These are phyloP conservation scores for Mamestra brassicae DNA, from an alignment of 2,888 invertebrate genomes.

Conservation along the genomic window DNA sequence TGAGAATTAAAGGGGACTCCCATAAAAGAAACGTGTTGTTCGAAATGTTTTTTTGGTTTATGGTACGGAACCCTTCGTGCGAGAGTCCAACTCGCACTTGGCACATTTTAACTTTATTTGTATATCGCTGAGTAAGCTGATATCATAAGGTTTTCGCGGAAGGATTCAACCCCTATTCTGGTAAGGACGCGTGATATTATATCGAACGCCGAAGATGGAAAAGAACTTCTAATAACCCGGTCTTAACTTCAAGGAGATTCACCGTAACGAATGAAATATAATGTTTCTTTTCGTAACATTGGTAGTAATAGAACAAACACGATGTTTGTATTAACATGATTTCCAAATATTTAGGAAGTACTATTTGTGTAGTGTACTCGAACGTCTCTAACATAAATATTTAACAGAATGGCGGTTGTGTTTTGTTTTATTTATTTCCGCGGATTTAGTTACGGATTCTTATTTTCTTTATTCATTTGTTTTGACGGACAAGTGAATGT, in stretches of 20 bases:
- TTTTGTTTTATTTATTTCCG: slow-evolving; percentile 42
- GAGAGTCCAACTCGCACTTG: no score
- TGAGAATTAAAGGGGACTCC: no score
- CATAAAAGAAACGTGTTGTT: no score
- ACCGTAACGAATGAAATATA: neutral
- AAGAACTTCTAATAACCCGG: neutral
- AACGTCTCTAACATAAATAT: slow-evolving; percentile 37
- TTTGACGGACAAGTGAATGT: neutral
- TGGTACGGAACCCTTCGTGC: no score
- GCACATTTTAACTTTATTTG: no score
- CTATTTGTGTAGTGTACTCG: slow-evolving; percentile 39
- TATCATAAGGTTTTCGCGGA: neutral
- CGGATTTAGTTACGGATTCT: slow-evolving; percentile 15
- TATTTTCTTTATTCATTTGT: slow-evolving; percentile 8
- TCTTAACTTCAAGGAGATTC: no score
- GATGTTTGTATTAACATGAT: slow-evolving; percentile 32
- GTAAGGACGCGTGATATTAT: neutral
- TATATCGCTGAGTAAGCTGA: no score
- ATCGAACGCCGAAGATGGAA: neutral
- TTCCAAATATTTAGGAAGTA: slow-evolving; percentile 42
- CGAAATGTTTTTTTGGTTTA: no score
- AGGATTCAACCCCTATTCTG: neutral
- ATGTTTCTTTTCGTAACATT: slow-evolving; percentile 22
- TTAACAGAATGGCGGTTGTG: slow-evolving; percentile 29
- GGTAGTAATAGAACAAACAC: slow-evolving; percentile 34